Base-by-base conservation (phyloP, 2,797 vertebrate genomes). In the Propithecus deckenii region DNA sequence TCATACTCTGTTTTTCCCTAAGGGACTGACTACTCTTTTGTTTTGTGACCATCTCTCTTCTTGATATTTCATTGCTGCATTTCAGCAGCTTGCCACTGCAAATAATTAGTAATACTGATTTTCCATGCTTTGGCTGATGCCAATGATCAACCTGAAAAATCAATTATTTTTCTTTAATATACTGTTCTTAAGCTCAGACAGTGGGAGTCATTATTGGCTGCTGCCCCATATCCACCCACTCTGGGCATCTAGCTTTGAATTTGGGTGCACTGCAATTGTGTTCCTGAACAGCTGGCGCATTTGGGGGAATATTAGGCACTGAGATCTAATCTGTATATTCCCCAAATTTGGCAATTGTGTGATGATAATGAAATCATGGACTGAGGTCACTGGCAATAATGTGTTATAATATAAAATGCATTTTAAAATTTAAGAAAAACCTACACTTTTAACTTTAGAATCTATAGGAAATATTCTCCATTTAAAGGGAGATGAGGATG, bases 321-420 rank as follows among this genome's bases (percentile, higher is more conserved):
- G 28, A 57, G 30, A 9, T 93, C 23, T 85, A 41, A 18, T 59
- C 32, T 79, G 38, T 65, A n/a, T 25, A 41, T 72, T 2, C 18
- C 63, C 20, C 41, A 65, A 87, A 92, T 88, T 63, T 89, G 67
- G 78, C 22, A 95, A 38, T 65, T 69, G 3, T 95, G 38, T 83
- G 7, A 95, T 63, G 12, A 93, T 74, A 95, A 93, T 90, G 59
- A 95, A 95, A 87, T 88, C 46, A 71, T 41, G 28, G 55, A 92
- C 3, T 85, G 7, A 2, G n/a, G 22, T 81, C 38, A 74, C 11
- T 74, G 30, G 80, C 83, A 89, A 91, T 2, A 83, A 89, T 50
- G 20, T 61, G 1, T 15, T 89, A 87, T 89, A 87, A 72, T 76
- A 61, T 69, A 88, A 93, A 72, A 90, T 67, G 7, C 6, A 41